These are phyloP conservation scores for Drosophila niveifrons DNA, from an alignment of 2,888 invertebrate species.

Conservation along the genomic window DNA sequence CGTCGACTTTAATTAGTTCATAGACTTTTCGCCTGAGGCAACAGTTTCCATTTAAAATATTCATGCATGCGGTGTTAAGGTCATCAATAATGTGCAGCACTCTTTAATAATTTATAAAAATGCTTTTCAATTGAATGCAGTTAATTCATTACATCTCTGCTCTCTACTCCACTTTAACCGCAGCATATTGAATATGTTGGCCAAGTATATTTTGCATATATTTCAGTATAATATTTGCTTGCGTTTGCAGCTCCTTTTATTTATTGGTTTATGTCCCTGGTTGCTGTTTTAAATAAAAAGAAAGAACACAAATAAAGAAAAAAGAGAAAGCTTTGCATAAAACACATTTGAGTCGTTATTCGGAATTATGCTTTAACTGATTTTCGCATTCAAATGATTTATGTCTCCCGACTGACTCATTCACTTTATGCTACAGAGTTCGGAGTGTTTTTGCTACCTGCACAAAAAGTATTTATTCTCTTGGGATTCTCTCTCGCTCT, in stretches of 20 bases:
- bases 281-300: conserved; percentile 31
- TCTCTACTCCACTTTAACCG: background rate
- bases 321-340: conserved; percentile 18
- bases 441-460: conserved; percentile 20
- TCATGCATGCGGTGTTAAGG: conserved; percentile 37
- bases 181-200: conserved; percentile 10
- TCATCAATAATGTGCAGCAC: conserved; percentile 29
- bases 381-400: conserved; percentile 77
- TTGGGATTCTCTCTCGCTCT: conserved; percentile 35
- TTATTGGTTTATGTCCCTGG: conserved; percentile 35
- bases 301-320: background rate
- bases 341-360: conserved; percentile 51
- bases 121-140: background rate
- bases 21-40: conserved; percentile 42
- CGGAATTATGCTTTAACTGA: conserved; percentile 74
- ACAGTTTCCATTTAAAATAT: conserved; percentile 59
- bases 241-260: conserved; percentile 21
- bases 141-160: background rate
- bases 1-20: conserved; percentile 72
- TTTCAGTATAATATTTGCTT: conserved; percentile 2
- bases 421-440: conserved; percentile 48
- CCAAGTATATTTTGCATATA: conserved; percentile 6
- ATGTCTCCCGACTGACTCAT: conserved; percentile 75
- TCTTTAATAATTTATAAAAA: conserved; percentile 15
- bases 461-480: conserved; percentile 39